These are phyloP conservation scores for Proteles cristata DNA, from an alignment of 2,113 vertebrate species.

Conservation along the genomic window DNA sequence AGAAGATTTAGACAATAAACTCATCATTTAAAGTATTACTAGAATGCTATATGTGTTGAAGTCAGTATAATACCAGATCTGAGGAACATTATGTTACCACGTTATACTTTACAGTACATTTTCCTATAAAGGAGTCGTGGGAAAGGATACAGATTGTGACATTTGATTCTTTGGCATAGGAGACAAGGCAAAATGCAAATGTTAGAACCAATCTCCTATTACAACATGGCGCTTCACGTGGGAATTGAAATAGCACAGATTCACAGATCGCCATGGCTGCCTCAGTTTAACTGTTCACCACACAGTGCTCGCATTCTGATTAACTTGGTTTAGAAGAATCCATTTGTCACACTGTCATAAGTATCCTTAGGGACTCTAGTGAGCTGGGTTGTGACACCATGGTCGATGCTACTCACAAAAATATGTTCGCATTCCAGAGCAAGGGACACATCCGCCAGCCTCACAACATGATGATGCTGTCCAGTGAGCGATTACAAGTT, in stretches of 20 bases:
- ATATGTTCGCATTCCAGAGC: constrained; percentile 46
- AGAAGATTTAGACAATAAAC: constrained; percentile 69
- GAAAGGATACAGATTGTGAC: constrained; percentile 61
- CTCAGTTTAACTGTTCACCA: neutral
- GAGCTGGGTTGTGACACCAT: neutral
- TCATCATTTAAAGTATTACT: constrained; percentile 68
- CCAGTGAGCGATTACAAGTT: neutral
- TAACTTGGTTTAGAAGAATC: constrained; percentile 16
- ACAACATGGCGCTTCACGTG: neutral
- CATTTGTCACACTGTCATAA: neutral
- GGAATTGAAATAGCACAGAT: neutral
- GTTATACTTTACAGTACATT: neutral
- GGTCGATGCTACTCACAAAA: neutral
- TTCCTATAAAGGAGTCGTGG: constrained; percentile 7
- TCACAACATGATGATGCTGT: neutral
- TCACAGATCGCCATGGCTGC: neutral
- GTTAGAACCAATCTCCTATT: constrained; percentile 35
- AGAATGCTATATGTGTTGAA: constrained; percentile 59
- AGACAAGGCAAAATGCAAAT: constrained; percentile 54
- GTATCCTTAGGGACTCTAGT: constrained; percentile 29
- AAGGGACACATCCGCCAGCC: neutral
- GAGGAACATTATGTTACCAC: neutral
- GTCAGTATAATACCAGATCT: neutral
- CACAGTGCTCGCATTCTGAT: neutral
- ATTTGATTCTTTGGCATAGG: constrained; percentile 47